Evolutionary conservation across 2,888 invertebrate species (phyloP).

Genomic region (Caenorhabditis uteleia): DNA sequence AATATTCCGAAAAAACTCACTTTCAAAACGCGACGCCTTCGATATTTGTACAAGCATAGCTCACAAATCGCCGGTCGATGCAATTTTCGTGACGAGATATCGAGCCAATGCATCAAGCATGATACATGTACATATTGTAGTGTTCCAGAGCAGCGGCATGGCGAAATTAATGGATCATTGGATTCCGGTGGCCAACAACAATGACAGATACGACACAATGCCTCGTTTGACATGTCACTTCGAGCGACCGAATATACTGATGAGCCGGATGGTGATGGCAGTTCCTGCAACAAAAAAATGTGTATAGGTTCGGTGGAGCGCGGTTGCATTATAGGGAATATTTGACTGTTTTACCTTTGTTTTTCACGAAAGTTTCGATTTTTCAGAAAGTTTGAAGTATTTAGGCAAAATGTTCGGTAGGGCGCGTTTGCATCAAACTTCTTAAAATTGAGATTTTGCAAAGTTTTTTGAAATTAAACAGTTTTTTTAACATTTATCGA

Average conservation of each 20-base stretch:
- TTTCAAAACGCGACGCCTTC: conserved; percentile 73
- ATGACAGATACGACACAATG: conserved; percentile 74
- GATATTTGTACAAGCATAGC: conserved; percentile 74
- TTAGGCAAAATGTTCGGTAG: too few relatives aligned
- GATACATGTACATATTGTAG: conserved; percentile 73
- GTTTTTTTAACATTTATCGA: too few relatives aligned
- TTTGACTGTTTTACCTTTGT: not conserved
- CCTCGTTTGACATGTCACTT: conserved; percentile 55
- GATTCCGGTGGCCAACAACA: conserved; percentile 72
- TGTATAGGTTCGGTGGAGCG: not conserved
- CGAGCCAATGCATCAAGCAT: conserved; percentile 74
- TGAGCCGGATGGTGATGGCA: conserved; percentile 46
- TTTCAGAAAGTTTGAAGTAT: not conserved
- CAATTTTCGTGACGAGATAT: conserved; percentile 72
- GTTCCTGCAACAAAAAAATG: conserved; percentile 35
- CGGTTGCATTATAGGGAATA: not conserved
- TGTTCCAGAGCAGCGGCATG: conserved; percentile 74
- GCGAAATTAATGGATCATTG: conserved; percentile 72
- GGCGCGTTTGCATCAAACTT: too few relatives aligned
- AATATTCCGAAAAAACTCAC: conserved; percentile 58
- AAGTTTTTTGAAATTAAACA: too few relatives aligned
- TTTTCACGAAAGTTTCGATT: not conserved
- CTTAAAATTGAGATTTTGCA: too few relatives aligned
- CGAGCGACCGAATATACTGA: conserved; percentile 48
- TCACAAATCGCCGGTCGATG: conserved; percentile 73